Evolutionary conservation across 1,140 invertebrate genomes (phyloP).

Genomic region (Pemphigus obesinymphae): DNA sequence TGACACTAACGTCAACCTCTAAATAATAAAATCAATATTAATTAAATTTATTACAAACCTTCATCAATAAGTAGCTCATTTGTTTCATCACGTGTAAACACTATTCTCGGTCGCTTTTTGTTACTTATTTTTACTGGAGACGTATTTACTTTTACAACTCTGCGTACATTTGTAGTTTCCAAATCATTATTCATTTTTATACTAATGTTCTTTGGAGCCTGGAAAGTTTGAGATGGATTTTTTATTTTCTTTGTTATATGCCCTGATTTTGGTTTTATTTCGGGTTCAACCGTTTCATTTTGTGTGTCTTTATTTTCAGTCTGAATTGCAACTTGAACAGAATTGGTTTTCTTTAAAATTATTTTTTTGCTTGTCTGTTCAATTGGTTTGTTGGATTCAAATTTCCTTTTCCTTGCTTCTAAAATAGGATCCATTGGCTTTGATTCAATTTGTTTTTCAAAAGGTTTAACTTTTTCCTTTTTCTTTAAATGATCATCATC

Average conservation of each 20-base stretch:
- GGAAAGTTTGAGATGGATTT: background rate
- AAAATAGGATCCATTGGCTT: conserved; percentile 27
- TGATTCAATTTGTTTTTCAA: background rate
- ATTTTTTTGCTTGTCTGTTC: conserved; percentile 40
- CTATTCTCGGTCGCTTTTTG: conserved; percentile 26
- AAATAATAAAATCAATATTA: background rate
- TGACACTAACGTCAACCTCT: too few species aligned
- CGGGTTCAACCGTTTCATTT: background rate
- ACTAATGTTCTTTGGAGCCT: background rate
- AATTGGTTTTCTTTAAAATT: conserved; percentile 25
- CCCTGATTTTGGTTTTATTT: background rate
- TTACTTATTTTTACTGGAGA: background rate
- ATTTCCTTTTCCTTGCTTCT: conserved; percentile 42
- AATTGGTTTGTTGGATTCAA: conserved; percentile 39
- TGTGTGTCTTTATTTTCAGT: conserved; percentile 12
- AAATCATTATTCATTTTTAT: conserved; percentile 10
- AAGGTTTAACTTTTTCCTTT: background rate
- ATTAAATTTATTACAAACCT: background rate
- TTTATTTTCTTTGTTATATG: background rate
- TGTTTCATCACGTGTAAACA: background rate
- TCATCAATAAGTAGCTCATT: background rate
- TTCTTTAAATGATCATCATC: conserved; percentile 10
- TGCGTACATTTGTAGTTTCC: background rate
- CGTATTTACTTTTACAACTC: conserved; percentile 12
- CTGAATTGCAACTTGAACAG: conserved; percentile 36